phyloP scores from a whole-genome alignment of 1,140 invertebrate species.

The Calycopis cecrops region DNA sequence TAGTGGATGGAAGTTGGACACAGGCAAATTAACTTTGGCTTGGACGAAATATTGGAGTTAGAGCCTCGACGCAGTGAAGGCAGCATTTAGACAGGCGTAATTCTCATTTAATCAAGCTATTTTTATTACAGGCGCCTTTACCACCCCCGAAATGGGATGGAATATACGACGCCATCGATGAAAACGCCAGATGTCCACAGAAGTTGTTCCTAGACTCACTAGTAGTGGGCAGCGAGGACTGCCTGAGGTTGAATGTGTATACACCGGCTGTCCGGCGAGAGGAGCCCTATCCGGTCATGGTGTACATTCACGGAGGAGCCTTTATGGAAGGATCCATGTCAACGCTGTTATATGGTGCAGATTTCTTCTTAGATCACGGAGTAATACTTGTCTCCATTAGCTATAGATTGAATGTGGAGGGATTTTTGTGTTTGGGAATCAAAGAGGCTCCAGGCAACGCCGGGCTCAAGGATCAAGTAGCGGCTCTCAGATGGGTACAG shows the following conservation, averaged over 20 bases:
- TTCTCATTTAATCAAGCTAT: background rate
- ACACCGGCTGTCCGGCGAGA: slow-evolving; percentile 69
- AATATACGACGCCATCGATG: slow-evolving; percentile 66
- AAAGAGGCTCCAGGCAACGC: slow-evolving; percentile 76
- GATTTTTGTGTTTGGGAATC: slow-evolving; percentile 78
- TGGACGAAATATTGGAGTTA: no score
- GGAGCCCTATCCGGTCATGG: slow-evolving; percentile 75
- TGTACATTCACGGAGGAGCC: slow-evolving; percentile 80
- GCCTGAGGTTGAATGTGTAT: slow-evolving; percentile 89
- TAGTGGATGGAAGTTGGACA: no score
- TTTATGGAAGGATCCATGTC: slow-evolving; percentile 76
- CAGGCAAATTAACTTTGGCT: no score
- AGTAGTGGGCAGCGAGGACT: slow-evolving; percentile 81
- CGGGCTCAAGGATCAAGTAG: slow-evolving; percentile 77
- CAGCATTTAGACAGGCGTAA: background rate
- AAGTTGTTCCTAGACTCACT: slow-evolving; percentile 32
- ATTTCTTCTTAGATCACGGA: slow-evolving; percentile 79
- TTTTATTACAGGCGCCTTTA: slow-evolving; percentile 66
- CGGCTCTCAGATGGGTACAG: slow-evolving; percentile 76
- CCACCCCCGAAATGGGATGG: slow-evolving; percentile 68
- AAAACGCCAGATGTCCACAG: slow-evolving; percentile 58
- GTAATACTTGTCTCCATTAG: slow-evolving; percentile 82
- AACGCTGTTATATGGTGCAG: slow-evolving; percentile 73
- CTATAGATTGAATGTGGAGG: slow-evolving; percentile 79
- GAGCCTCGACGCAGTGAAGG: no score